These are phyloP conservation scores for Octopus sinensis DNA, from an alignment of 1,140 invertebrate genomes.

Conservation along the genomic window DNA sequence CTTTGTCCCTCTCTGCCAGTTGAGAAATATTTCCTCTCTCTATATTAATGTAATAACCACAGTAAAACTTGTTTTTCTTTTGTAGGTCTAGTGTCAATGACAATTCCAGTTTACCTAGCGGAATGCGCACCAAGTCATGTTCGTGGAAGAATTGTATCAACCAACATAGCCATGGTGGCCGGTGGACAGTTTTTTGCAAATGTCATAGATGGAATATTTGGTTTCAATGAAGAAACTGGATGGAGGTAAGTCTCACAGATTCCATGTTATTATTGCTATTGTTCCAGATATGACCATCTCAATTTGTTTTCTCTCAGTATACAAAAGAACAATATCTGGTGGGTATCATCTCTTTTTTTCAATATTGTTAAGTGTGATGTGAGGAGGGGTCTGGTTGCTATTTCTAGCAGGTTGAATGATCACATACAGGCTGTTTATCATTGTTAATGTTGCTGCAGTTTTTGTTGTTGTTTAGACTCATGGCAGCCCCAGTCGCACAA, in stretches of 20 bases:
- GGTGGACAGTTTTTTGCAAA: slow-evolving; percentile 64
- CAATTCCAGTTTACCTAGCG: slow-evolving; percentile 67
- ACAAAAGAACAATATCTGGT: too few species aligned
- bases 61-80: slow-evolving; percentile 19
- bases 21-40: background rate
- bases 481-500: too few species aligned
- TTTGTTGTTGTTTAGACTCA: too few species aligned
- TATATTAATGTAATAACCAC: background rate
- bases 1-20: background rate
- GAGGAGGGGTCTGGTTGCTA: too few species aligned
- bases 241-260: slow-evolving; percentile 59
- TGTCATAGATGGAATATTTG: slow-evolving; percentile 62
- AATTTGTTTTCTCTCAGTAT: too few species aligned
- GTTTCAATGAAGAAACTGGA: slow-evolving; percentile 56
- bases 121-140: slow-evolving; percentile 63
- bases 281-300: too few species aligned
- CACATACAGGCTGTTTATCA: too few species aligned
- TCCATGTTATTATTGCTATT: too few species aligned
- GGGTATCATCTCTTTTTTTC: too few species aligned
- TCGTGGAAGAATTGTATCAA: slow-evolving; percentile 62
- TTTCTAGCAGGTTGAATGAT: too few species aligned
- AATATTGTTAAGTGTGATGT: too few species aligned
- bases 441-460: too few species aligned
- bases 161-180: slow-evolving; percentile 65
- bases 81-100: slow-evolving; percentile 64